Evolutionary conservation across 2,113 vertebrate genomes (phyloP).

Genomic region (Aegithalos caudatus): DNA sequence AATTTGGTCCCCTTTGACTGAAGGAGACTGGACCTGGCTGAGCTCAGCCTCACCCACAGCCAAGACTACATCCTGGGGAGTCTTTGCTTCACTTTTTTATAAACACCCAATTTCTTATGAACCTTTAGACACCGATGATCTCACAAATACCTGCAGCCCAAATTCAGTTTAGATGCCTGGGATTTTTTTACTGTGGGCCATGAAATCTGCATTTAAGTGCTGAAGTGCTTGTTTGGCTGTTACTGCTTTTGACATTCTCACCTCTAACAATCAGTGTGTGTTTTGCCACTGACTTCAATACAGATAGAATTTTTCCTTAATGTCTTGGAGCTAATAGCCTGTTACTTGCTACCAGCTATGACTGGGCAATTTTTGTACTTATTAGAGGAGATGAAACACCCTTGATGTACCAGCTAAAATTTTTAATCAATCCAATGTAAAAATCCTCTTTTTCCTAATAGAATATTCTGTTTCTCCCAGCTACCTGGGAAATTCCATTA

Average conservation of each 20-base stretch:
- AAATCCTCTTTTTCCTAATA: not conserved
- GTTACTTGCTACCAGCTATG: not conserved
- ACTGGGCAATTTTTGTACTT: constrained; percentile 2
- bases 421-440: not conserved
- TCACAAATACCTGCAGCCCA: not conserved
- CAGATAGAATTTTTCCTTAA: not conserved
- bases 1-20: not conserved
- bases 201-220: not conserved
- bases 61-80: not conserved
- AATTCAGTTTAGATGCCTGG: not conserved
- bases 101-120: not conserved
- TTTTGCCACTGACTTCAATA: not conserved
- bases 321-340: not conserved
- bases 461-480: not conserved
- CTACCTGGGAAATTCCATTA: constrained; percentile 28
- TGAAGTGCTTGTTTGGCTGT: not conserved
- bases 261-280: not conserved
- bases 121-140: not conserved
- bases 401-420: not conserved
- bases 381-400: not conserved
- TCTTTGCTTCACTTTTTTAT: not conserved
- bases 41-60: not conserved
- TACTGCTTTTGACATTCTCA: not conserved
- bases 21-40: not conserved
- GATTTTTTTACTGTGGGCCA: not conserved